These are phyloP conservation scores for Danionella dracula DNA, from an alignment of 2,797 vertebrate genomes.

Conservation along the genomic window DNA sequence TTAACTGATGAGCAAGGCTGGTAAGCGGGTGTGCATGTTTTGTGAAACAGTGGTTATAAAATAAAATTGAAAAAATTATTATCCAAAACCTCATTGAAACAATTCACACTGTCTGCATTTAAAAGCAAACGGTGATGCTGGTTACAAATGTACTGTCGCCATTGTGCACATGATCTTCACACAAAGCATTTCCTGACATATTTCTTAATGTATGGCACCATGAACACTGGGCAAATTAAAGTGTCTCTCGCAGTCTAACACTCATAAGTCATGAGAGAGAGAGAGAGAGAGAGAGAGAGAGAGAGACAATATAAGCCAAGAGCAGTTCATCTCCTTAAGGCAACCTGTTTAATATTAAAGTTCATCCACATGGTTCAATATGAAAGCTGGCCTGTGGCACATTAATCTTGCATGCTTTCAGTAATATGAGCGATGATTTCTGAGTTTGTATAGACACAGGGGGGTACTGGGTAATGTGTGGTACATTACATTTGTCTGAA, in stretches of 20 bases:
- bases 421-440: slow-evolving; percentile 61
- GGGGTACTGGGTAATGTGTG: slow-evolving; percentile 27
- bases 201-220: slow-evolving; percentile 48
- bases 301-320: slow-evolving; percentile 46
- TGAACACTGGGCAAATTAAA: slow-evolving; percentile 48
- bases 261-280: slow-evolving; percentile 41
- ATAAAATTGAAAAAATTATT: slow-evolving; percentile 37
- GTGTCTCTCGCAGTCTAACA: slow-evolving; percentile 34
- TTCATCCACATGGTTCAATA: slow-evolving; percentile 66
- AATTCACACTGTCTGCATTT: slow-evolving; percentile 3
- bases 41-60: too few relatives aligned
- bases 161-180: slow-evolving; percentile 57
- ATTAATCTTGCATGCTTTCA: slow-evolving; percentile 63
- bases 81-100: slow-evolving; percentile 18
- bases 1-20: too few relatives aligned
- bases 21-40: too few relatives aligned
- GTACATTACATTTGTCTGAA: neutral
- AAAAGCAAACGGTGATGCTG: slow-evolving; percentile 24
- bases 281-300: slow-evolving; percentile 34
- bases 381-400: slow-evolving; percentile 50
- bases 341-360: slow-evolving; percentile 69
- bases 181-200: slow-evolving; percentile 53
- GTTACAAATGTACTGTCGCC: slow-evolving; percentile 57
- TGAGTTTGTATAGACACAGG: slow-evolving; percentile 52
- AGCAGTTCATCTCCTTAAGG: slow-evolving; percentile 61